Base-by-base conservation (phyloP, 92 coral and sea anemone genomes). In the Pocillopora meandrina region DNA sequence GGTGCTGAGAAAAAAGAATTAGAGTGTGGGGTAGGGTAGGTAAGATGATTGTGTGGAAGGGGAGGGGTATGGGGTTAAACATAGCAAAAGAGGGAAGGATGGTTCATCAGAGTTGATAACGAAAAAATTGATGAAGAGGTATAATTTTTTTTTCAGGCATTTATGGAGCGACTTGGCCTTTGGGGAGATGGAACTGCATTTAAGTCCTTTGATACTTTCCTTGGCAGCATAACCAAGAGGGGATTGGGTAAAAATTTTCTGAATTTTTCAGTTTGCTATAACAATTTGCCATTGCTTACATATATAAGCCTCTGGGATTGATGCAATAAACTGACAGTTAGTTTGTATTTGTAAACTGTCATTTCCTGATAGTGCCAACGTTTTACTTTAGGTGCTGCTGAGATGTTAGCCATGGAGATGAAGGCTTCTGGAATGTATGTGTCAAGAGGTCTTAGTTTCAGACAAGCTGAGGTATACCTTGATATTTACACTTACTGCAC, bases 401-500 rank as follows among this genome's bases (percentile, higher is more conserved):
- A 96, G 79, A 96, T 96, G 99, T 91, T 96, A 61, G 99, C 99
- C 13, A 96, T 96, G 99, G 99, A 96, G 79, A 96, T 96, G 99
- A 96, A 96, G 65, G 99, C 99, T 9, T 93, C 96, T 17, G 99
- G 98, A 71, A 94, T 96, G 98, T 96, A 96, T 76, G 99, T 96
- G 5, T 96, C 99, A 23, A 92, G 99, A 63, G 98, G 99, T 1
- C 91, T 96, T 12, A 96, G 99, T 69, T 96, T 96, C 79, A 87
- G 99, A 58, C 95, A 96, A 82, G 94, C 99, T 9, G 98, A 96
- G 99, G 98, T 96, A 78, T 59, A 18, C 6, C 61, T 42, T 42
- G 52, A 7, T 7, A 42, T 42, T 7, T 42, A 42, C 52, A 42
- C 52, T 42, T 42, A 42, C 52, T 42, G 52, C 52, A 42, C 0